Conservation (phyloP, 2,113 vertebrate species). For the Hippocampus guttulatus region DNA sequence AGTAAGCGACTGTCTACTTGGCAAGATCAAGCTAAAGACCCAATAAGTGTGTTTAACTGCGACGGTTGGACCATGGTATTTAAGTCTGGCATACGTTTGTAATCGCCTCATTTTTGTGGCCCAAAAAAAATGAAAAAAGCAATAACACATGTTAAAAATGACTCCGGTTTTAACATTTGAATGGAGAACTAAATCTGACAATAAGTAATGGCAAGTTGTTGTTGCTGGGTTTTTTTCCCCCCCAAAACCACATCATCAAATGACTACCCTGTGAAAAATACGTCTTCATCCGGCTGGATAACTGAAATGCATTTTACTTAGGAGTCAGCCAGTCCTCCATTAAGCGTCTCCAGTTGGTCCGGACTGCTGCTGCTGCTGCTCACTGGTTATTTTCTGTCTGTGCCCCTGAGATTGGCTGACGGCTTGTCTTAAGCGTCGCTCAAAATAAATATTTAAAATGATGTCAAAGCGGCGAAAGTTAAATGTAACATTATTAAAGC, state of each 20-base stretch:
- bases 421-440: too few relatives aligned
- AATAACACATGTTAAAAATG: neutral
- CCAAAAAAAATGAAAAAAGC: neutral
- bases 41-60: neutral
- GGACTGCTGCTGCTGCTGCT: too few relatives aligned
- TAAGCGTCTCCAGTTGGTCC: too few relatives aligned
- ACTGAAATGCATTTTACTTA: too few relatives aligned
- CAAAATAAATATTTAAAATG: too few relatives aligned
- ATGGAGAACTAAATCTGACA: neutral
- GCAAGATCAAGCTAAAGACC: neutral
- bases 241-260: conserved; percentile 1
- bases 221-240: neutral
- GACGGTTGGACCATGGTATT: neutral
- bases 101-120: neutral
- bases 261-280: neutral
- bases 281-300: too few relatives aligned
- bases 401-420: too few relatives aligned
- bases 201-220: neutral
- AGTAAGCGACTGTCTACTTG: neutral
- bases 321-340: too few relatives aligned
- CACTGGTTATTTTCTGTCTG: too few relatives aligned
- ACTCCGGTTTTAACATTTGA: neutral
- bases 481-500: too few relatives aligned
- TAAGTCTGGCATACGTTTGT: neutral
- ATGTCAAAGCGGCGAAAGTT: too few relatives aligned